Evolutionary conservation across 2,113 vertebrate species (phyloP).

Genomic region (Sebastes schlegelii): DNA sequence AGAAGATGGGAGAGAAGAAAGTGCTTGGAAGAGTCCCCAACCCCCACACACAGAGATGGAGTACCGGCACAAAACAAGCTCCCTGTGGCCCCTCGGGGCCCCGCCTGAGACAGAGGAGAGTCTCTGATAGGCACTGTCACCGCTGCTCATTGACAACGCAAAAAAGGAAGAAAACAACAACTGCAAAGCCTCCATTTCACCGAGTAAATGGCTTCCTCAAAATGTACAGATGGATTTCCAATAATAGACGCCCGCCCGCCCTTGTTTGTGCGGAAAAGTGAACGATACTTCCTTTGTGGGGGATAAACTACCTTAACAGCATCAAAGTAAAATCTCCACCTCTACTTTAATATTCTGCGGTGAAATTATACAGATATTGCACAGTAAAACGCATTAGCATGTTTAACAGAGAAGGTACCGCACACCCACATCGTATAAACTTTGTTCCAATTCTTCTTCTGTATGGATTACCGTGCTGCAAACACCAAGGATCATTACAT

Average conservation of each 20-base stretch:
- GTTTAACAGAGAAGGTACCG: constrained; percentile 33
- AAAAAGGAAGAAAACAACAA: constrained; percentile 49
- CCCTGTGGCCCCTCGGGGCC: constrained; percentile 76
- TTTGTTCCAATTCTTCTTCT: constrained; percentile 42
- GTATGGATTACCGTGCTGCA: constrained; percentile 42
- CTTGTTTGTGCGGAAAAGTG: constrained; percentile 36
- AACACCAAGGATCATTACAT: constrained; percentile 65
- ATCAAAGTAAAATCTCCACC: constrained; percentile 27
- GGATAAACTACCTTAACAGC: constrained; percentile 22
- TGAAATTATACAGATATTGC: constrained; percentile 11
- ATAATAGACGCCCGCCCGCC: constrained; percentile 35
- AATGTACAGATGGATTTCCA: constrained; percentile 65
- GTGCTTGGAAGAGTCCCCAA: constrained; percentile 80
- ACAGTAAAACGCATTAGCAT: constrained; percentile 5
- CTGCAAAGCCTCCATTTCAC: constrained; percentile 47
- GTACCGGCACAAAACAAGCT: constrained; percentile 81
- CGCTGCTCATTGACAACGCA: constrained; percentile 59
- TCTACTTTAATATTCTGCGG: background rate
- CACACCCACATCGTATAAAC: constrained; percentile 25
- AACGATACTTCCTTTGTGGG: constrained; percentile 34
- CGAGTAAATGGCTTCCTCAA: constrained; percentile 58
- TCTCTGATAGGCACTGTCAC: constrained; percentile 57
- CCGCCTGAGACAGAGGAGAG: constrained; percentile 73
- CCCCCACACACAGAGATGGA: constrained; percentile 84
- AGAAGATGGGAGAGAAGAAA: constrained; percentile 84